Base-by-base conservation (phyloP, 2,888 invertebrate genomes). In the Netelia fuscicornis region DNA sequence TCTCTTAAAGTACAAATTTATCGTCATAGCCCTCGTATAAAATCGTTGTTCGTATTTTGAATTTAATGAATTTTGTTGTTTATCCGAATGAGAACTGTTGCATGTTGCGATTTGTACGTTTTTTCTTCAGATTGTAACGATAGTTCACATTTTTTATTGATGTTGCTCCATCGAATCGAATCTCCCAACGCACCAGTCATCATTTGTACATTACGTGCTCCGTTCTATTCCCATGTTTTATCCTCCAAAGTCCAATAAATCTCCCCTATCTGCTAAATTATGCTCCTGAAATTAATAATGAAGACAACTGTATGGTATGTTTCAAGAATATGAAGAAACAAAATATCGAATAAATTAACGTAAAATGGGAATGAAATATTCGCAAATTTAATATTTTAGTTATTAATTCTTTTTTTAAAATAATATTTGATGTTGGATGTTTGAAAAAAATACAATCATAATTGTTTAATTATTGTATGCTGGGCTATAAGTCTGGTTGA, bases 171-270 rank as follows among this genome's bases (percentile, higher is more conserved):
- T 86, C 81, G 56, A 79, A 79, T 76, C 75, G 83, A 79, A 76
- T 81, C 54, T 84, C 58, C 77, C 75, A 80, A 80, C 62, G 70
- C 62, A 64, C 79, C 37, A 80, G 68, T 74, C 62, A 75, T 86
- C 54, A 74, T 86, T 86, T 87, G 87, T 87, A 87, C 87, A 81
- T 83, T 86, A 64, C 84, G 87, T 86, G 87, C 87, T 86, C 86
- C 67, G n/a, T 67, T 17, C 76, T 17, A 64, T 62, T n/a, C 20
- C 23, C 37, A 42, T 52, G 74, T 48, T 70, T 74, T 74, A 60
- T 20, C 37, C 65, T 58, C 81, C 67, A 44, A 48, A 62, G 44
- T 70, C 9, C 25, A 70, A 75, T n/a, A 10, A 37, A 68, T 54
- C 76, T 17, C 17, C 52, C 5, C 17, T 37, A 84, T 81, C 84